Conservation (phyloP, 2,888 invertebrate genomes). For the Lepeophtheirus nordmannii region DNA sequence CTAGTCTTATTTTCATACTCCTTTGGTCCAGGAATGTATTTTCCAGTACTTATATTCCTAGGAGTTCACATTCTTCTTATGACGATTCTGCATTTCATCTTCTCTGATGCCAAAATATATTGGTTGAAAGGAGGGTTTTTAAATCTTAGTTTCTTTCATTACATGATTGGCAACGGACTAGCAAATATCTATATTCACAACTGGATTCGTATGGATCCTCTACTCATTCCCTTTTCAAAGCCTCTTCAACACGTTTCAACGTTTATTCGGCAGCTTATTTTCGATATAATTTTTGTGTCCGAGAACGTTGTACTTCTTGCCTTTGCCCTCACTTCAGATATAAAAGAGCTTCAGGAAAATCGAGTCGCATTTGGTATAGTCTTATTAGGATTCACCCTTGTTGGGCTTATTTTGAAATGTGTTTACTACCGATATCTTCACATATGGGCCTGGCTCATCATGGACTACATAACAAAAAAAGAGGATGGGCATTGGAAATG, state of each 20-base stretch:
- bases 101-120: constrained; percentile 23
- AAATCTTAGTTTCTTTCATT: constrained; percentile 21
- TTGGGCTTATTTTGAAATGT: constrained; percentile 23
- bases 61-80: constrained; percentile 19
- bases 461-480: constrained; percentile 21
- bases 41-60: constrained; percentile 19
- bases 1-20: constrained; percentile 21
- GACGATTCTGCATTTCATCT: constrained; percentile 20
- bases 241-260: constrained; percentile 23
- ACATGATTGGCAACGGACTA: constrained; percentile 22
- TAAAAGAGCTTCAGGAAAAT: constrained; percentile 15
- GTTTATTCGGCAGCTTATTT: constrained; percentile 17
- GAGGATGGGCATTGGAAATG: constrained; percentile 24
- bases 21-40: constrained; percentile 20
- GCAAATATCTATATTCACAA: constrained; percentile 23
- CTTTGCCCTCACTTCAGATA: constrained; percentile 18
- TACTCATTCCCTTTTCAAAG: constrained; percentile 15
- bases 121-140: constrained; percentile 22
- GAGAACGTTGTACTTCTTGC: constrained; percentile 18
- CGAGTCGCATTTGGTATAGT: constrained; percentile 2
- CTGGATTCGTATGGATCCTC: constrained; percentile 23
- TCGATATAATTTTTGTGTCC: constrained; percentile 13
- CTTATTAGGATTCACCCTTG: constrained; percentile 11
- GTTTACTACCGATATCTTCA: constrained; percentile 23
- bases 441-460: constrained; percentile 23